phyloP scores from a whole-genome alignment of 2,888 invertebrate species.

The Chrysina gloriosa region DNA sequence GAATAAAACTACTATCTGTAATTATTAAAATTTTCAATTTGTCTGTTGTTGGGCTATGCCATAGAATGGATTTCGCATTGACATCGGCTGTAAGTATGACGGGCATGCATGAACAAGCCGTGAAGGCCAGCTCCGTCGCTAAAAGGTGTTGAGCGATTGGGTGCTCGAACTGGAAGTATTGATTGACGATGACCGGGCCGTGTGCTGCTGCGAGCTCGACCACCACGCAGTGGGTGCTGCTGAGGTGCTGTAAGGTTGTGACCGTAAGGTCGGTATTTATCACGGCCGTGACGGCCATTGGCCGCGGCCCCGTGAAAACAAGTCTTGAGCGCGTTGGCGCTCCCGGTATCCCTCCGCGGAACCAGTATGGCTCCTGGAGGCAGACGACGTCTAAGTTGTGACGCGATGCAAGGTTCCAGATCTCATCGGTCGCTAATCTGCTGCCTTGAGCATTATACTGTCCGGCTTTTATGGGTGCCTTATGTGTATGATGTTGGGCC shows the following conservation, averaged over 20 bases:
- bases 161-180: conserved; percentile 25
- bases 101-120: background rate
- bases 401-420: background rate
- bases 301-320: background rate
- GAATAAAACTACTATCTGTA: too few species aligned
- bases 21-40: too few species aligned
- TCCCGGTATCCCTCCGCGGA: background rate
- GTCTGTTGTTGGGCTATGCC: conserved; percentile 18
- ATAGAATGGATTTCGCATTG: conserved; percentile 38
- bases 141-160: background rate
- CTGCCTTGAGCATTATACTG: background rate
- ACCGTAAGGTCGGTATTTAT: background rate
- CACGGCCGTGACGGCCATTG: background rate
- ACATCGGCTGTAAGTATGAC: conserved; percentile 30
- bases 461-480: conserved; percentile 26
- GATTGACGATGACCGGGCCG: background rate
- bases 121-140: background rate
- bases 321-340: background rate
- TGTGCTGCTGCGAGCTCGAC: background rate
- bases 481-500: conserved; percentile 12
- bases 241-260: background rate
- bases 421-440: background rate
- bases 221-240: background rate
- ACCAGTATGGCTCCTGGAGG: conserved; percentile 19
- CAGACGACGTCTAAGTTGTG: conserved; percentile 1